Evolutionary conservation across 2,113 vertebrate species (phyloP), one percentile per base, ranked within the genome.

Genomic region (Gadus chalcogrammus): DNA sequence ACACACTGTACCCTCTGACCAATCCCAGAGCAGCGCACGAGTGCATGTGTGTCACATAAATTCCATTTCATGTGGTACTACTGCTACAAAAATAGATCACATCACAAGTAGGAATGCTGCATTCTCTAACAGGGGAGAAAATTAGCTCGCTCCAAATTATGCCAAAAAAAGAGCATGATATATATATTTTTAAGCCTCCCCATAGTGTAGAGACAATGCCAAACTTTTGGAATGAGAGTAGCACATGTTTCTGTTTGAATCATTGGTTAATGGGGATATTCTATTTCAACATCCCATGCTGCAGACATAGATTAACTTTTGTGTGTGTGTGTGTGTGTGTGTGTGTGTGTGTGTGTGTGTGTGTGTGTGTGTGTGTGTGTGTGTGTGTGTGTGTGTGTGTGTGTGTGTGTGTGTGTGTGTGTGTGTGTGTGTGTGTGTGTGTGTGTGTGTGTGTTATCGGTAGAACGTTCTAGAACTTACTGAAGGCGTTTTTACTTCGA

Each of bases 211-310:
- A 91, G 84, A 87, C 88, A 84, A 90, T 86, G 91, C 88, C 87
- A 90, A 89, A 87, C 87, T 87, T 86, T 88, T 77, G 83, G 81
- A 88, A 89, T 76, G 86, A 78, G 87, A 82, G 82, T 82, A 79
- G 88, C 93, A 93, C 90, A 90, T 93, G 92, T 93, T 94, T 94
- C 86, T 82, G 85, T 91, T 91, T 67, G 84, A 90, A 86, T 85
- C 90, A 89, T 92, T 86, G 88, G 89, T 13, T 85, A 87, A 83
- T 71, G 74, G 75, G 82, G 88, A 17, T 16, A 58, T 58, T n/a
- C 55, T 16, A 89, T 78, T 78, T 89, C 88, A 48, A 48, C 42
- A 48, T 48, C 42, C 42, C 42, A 48, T 13, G 42, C 42, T 9
- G 42, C 42, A 13, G 42, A 48, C 42, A 48, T 12, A 48, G 42